Conservation (phyloP, 2,888 invertebrate species). For the Archaeoteleia sp. region DNA sequence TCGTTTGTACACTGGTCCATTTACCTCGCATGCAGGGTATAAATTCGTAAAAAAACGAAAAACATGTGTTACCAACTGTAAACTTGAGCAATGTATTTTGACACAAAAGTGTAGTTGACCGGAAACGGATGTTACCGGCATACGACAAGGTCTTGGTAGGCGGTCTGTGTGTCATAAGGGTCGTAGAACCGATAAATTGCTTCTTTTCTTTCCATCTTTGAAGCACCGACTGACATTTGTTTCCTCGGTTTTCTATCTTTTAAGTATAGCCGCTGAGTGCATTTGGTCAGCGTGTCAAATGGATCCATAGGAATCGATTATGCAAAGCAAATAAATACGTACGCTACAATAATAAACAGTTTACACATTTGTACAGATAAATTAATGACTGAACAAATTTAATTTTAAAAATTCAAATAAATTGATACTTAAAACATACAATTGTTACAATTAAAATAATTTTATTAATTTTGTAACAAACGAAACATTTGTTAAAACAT, state of each 20-base stretch:
- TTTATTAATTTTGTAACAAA: no score
- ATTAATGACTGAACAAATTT: no score
- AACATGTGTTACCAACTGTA: conserved; percentile 37
- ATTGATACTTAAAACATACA: no score
- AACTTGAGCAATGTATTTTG: conserved; percentile 33
- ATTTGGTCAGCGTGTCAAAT: conserved; percentile 50
- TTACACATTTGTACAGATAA: no score
- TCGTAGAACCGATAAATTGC: conserved; percentile 42
- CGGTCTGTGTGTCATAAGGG: conserved; percentile 47
- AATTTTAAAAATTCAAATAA: no score
- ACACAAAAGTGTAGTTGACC: conserved; percentile 46
- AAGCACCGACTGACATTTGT: conserved; percentile 42
- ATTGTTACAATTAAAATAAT: no score
- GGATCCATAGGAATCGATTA: conserved; percentile 53
- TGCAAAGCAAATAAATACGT: conserved; percentile 53
- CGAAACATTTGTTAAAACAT: no score
- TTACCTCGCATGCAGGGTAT: no score
- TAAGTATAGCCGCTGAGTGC: conserved; percentile 32
- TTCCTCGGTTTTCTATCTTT: conserved; percentile 32
- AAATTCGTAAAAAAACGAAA: conserved; percentile 34
- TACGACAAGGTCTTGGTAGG: conserved; percentile 31
- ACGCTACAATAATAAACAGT: conserved; percentile 45
- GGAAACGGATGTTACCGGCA: conserved; percentile 53
- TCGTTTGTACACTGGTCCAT: no score
- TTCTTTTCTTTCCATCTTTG: conserved; percentile 38